Evolutionary conservation across 2,113 vertebrate species (phyloP).

Genomic region (Pelusios castaneus): DNA sequence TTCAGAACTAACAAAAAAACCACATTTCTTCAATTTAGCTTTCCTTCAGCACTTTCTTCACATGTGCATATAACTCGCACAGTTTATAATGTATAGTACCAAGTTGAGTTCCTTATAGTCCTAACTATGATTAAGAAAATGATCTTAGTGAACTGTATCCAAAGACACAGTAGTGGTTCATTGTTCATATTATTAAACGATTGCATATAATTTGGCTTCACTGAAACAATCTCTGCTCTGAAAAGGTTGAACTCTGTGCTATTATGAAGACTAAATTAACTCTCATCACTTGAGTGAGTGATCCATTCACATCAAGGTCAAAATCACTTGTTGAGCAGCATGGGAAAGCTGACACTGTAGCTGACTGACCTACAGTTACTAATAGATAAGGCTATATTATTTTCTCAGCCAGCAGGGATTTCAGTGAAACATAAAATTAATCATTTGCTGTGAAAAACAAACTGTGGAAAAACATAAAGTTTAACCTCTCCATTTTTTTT

Average conservation of each 20-base stretch:
- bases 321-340: constrained; percentile 46
- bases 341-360: constrained; percentile 8
- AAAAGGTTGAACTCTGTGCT: constrained; percentile 61
- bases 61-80: rapidly evolving
- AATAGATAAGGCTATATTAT: constrained; percentile 8
- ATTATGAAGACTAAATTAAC: constrained; percentile 65
- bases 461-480: not conserved
- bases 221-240: constrained; percentile 46
- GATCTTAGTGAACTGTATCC: constrained; percentile 24
- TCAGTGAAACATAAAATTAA: constrained; percentile 17
- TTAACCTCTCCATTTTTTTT: not conserved
- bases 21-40: not conserved
- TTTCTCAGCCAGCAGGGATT: not conserved
- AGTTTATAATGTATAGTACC: not conserved
- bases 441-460: not conserved
- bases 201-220: constrained; percentile 66
- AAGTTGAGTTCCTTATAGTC: not conserved
- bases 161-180: constrained; percentile 51
- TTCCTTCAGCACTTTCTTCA: not conserved
- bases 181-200: constrained; percentile 57
- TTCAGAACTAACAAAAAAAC: not conserved
- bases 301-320: constrained; percentile 68
- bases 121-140: constrained; percentile 11
- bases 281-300: constrained; percentile 65
- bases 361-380: constrained; percentile 13